These are phyloP conservation scores for Chrysodeixis includens DNA, from an alignment of 2,888 invertebrate species.

Conservation along the genomic window DNA sequence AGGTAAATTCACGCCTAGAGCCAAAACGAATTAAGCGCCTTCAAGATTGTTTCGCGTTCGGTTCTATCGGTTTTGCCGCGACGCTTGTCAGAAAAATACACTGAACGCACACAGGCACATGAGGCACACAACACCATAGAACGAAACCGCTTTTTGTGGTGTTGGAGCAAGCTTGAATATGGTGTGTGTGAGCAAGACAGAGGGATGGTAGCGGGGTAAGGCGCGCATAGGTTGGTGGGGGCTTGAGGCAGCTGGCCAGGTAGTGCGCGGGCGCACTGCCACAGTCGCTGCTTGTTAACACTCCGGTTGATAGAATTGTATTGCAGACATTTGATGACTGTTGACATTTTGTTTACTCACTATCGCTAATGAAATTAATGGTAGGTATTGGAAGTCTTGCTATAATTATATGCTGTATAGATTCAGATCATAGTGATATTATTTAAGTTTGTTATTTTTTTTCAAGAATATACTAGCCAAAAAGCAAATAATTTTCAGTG, in stretches of 20 bases:
- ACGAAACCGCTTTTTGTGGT: conserved; percentile 87
- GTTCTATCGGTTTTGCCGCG: conserved; percentile 72
- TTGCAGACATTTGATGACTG: conserved; percentile 77
- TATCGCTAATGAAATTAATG: conserved; percentile 62
- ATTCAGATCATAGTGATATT: too few relatives aligned
- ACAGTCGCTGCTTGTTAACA: conserved; percentile 86
- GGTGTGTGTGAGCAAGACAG: conserved; percentile 80
- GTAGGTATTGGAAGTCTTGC: conserved; percentile 50
- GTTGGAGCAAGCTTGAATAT: conserved; percentile 78
- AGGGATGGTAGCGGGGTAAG: conserved; percentile 80
- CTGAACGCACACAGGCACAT: conserved; percentile 77
- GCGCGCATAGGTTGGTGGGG: conserved; percentile 81
- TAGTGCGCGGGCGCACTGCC: conserved; percentile 84
- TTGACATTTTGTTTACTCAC: conserved; percentile 72
- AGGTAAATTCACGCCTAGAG: conserved; percentile 83
- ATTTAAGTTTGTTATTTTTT: too few relatives aligned
- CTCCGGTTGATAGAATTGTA: conserved; percentile 81
- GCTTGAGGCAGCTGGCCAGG: conserved; percentile 86
- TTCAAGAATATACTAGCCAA: too few relatives aligned
- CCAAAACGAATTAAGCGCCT: conserved; percentile 79
- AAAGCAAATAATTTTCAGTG: too few relatives aligned
- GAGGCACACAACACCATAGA: conserved; percentile 73
- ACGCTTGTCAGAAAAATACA: conserved; percentile 87
- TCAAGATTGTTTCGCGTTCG: conserved; percentile 70
- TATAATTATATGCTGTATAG: conserved; percentile 14